phyloP scores from a whole-genome alignment of 2,888 invertebrate species.

The Pterostichus madidus region DNA sequence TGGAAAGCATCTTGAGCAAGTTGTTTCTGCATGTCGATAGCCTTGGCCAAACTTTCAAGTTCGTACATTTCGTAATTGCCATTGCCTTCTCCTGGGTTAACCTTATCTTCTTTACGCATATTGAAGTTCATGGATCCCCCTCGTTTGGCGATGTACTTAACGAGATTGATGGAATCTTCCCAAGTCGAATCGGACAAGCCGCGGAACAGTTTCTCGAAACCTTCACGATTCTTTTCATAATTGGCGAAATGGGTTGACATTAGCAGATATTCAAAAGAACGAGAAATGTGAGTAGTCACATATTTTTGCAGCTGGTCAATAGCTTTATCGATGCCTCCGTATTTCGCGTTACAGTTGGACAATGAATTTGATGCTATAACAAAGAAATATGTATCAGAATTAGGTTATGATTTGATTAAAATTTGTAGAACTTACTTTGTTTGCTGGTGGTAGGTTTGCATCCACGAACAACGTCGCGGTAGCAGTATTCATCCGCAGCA shows the following conservation, averaged over 20 bases:
- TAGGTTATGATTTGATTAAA: constrained; percentile 22
- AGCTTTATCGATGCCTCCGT: constrained; percentile 81
- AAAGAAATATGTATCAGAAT: constrained; percentile 44
- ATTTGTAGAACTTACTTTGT: constrained; percentile 68
- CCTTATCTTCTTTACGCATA: constrained; percentile 74
- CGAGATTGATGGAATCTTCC: constrained; percentile 86
- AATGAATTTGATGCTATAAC: constrained; percentile 71
- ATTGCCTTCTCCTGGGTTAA: constrained; percentile 73
- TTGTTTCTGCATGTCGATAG: constrained; percentile 87
- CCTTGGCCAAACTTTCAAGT: constrained; percentile 85
- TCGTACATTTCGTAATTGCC: constrained; percentile 83
- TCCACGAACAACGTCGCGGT: constrained; percentile 80
- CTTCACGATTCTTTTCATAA: constrained; percentile 86
- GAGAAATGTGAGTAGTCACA: constrained; percentile 83
- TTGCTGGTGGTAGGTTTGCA: constrained; percentile 77
- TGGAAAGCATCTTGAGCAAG: constrained; percentile 84
- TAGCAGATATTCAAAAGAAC: constrained; percentile 88
- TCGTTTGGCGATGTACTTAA: constrained; percentile 87
- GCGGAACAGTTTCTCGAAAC: constrained; percentile 87
- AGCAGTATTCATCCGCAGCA: constrained; percentile 82
- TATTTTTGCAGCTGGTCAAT: constrained; percentile 79
- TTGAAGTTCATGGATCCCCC: constrained; percentile 83
- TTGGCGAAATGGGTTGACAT: constrained; percentile 88
- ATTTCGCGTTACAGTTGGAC: constrained; percentile 83
- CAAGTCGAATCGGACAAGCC: constrained; percentile 87